A percentile compares a stretch with the other conserved stretches of the same genome.
Evolutionary conservation across 2,113 vertebrate genomes (phyloP).

Genomic region (Axis porcinus): DNA sequence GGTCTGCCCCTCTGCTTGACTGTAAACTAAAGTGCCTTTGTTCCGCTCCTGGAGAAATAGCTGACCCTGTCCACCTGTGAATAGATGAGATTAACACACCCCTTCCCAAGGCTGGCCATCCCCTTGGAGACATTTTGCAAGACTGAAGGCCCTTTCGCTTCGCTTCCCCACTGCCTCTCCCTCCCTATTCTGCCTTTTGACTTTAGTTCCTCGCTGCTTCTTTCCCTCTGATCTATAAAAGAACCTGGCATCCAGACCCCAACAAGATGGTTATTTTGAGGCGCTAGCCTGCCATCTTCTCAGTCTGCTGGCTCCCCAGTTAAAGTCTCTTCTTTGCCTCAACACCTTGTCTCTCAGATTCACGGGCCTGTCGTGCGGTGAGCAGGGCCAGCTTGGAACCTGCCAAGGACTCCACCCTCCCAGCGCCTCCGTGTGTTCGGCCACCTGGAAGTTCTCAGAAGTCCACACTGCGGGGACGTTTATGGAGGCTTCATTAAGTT

Average conservation of each 20-base stretch:
- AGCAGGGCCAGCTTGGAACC: background rate
- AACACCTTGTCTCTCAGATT: background rate
- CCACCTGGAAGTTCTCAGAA: background rate
- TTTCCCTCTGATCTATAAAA: background rate
- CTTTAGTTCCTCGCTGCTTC: background rate
- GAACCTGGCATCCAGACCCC: background rate
- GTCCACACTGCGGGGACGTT: background rate
- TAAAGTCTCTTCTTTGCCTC: background rate
- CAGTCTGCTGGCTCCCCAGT: fast-evolving
- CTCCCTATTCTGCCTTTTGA: background rate
- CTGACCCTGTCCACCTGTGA: background rate
- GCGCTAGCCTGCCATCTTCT: background rate
- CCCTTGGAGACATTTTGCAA: background rate
- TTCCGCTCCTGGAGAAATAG: background rate
- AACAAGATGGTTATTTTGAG: background rate
- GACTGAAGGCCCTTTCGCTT: background rate
- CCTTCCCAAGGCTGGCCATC: background rate
- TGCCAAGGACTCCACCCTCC: background rate
- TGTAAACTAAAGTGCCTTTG: background rate
- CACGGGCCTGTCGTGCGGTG: fast-evolving
- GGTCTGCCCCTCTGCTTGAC: background rate
- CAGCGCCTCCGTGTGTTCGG: background rate
- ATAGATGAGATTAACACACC: background rate
- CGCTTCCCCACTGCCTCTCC: background rate
- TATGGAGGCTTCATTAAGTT: background rate